These are phyloP conservation scores for Eurosta solidaginis DNA, from an alignment of 1,140 invertebrate genomes.

Conservation along the genomic window DNA sequence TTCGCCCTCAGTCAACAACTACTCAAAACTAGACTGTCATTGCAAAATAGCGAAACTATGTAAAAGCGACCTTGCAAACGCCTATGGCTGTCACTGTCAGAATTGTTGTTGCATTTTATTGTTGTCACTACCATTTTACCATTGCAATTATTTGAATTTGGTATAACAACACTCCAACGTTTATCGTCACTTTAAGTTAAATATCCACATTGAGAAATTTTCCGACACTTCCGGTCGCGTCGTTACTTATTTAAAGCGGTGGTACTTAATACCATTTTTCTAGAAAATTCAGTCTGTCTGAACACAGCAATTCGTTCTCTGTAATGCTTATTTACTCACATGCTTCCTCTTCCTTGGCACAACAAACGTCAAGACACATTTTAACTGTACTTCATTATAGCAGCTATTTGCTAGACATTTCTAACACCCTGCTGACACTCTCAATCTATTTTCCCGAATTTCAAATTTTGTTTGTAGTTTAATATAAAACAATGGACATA, in stretches of 20 bases:
- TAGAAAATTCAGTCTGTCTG: not conserved
- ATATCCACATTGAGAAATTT: not conserved
- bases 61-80: slow-evolving; percentile 2
- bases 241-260: not conserved
- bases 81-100: not conserved
- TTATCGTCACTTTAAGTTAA: slow-evolving; percentile 19
- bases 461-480: no score
- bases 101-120: not conserved
- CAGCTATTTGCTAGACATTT: slow-evolving; percentile 10
- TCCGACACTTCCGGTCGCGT: slow-evolving; percentile 1
- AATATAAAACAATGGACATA: not conserved
- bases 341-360: not conserved
- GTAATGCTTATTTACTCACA: not conserved
- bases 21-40: no score
- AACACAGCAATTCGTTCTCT: not conserved
- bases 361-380: slow-evolving; percentile 24
- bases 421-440: not conserved
- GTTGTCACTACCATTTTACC: not conserved
- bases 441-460: no score
- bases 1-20: no score
- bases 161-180: not conserved
- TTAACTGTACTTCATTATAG: slow-evolving; percentile 28
- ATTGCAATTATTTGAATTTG: slow-evolving; percentile 21
- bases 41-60: no score
- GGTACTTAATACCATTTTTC: no score